Evolutionary conservation across 2,888 invertebrate species (phyloP).

Genomic region (Scaptomyza flava): DNA sequence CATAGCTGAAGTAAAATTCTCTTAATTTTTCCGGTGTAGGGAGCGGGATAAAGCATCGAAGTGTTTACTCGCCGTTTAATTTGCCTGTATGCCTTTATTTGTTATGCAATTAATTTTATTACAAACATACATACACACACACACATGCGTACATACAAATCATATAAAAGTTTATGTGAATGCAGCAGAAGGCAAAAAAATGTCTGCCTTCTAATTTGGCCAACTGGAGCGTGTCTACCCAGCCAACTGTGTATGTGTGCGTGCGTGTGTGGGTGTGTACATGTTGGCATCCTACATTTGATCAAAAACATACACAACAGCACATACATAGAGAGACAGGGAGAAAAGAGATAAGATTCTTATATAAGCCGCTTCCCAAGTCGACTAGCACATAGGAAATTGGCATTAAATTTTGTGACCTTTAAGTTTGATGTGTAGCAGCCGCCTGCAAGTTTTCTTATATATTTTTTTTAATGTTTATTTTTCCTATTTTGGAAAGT

Average conservation of each 20-base stretch:
- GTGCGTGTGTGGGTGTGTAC: conserved; percentile 17
- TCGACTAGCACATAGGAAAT: conserved; percentile 50
- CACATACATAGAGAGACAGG: background rate
- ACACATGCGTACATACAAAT: conserved; percentile 56
- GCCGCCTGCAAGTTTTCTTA: conserved; percentile 21
- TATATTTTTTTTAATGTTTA: background rate
- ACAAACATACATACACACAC: conserved; percentile 32
- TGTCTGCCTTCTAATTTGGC: conserved; percentile 62
- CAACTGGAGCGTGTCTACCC: conserved; percentile 57
- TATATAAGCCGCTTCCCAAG: conserved; percentile 48
- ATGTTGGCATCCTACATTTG: conserved; percentile 52
- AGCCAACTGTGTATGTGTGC: conserved; percentile 41
- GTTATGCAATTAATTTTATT: conserved; percentile 77
- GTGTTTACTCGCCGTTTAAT: conserved; percentile 78
- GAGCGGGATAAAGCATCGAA: conserved; percentile 57
- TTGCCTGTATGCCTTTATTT: conserved; percentile 75
- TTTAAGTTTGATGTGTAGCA: conserved; percentile 54
- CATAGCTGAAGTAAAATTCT: conserved; percentile 19
- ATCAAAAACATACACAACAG: conserved; percentile 40
- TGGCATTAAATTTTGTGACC: conserved; percentile 73
- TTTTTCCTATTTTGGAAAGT: conserved; percentile 25
- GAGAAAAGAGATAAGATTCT: conserved; percentile 30
- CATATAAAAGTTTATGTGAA: conserved; percentile 68
- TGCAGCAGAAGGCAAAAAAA: conserved; percentile 51
- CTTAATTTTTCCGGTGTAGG: background rate